Evolutionary conservation across 2,888 invertebrate genomes (phyloP).

Genomic region (Monoplex corrugatus): DNA sequence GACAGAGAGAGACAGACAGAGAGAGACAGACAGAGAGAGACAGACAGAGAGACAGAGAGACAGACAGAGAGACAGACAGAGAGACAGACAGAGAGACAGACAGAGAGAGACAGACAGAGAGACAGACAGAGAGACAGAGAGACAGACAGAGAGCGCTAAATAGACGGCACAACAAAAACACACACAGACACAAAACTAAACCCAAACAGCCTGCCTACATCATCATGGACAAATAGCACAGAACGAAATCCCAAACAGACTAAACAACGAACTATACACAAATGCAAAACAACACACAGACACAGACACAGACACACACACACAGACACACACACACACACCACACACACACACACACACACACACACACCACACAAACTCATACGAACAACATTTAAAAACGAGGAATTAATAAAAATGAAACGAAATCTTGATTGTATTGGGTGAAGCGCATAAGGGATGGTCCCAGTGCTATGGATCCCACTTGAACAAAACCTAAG

Average conservation of each 20-base stretch:
- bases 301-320: slow-evolving; percentile 5
- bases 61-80: neutral
- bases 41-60: neutral
- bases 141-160: neutral
- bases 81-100: no score
- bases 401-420: no score
- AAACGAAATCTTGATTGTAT: no score
- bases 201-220: no score
- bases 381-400: no score
- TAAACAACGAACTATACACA: neutral
- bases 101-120: no score
- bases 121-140: neutral
- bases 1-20: slow-evolving; percentile 10
- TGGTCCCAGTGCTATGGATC: no score
- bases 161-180: neutral
- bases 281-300: neutral
- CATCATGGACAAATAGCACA: no score
- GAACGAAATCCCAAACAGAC: no score
- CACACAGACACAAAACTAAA: no score
- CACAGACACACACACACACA: neutral
- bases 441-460: no score
- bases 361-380: neutral
- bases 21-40: neutral
- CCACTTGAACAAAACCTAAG: no score
- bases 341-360: neutral